These are phyloP conservation scores for Xenopus petersii DNA, from an alignment of 2,797 vertebrate species.

Conservation along the genomic window DNA sequence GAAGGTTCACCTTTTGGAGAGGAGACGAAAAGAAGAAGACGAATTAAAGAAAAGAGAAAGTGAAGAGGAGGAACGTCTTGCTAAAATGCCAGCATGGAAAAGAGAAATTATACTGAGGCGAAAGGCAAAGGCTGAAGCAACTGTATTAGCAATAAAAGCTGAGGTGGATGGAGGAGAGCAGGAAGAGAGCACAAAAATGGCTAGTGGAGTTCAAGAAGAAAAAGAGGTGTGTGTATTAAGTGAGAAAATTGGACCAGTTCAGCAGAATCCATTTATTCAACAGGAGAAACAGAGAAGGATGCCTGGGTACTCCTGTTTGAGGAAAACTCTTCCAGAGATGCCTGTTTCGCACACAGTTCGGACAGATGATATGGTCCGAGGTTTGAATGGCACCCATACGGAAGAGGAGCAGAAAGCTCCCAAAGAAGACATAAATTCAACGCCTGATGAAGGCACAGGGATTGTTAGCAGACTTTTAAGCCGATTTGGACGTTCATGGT, in stretches of 20 bases:
- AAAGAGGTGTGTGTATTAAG: conserved; percentile 63
- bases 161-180: conserved; percentile 18
- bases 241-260: conserved; percentile 75
- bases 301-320: conserved; percentile 57
- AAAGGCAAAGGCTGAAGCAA: conserved; percentile 71
- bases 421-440: conserved; percentile 58
- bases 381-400: neutral
- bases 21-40: conserved; percentile 81
- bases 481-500: conserved; percentile 59
- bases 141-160: conserved; percentile 48
- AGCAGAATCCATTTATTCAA: conserved; percentile 81
- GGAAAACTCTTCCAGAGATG: conserved; percentile 32
- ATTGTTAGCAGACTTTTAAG: conserved; percentile 76
- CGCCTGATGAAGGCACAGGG: conserved; percentile 62
- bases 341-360: conserved; percentile 66
- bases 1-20: conserved; percentile 86
- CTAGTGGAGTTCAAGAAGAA: conserved; percentile 3
- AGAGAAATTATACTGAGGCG: conserved; percentile 83
- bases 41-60: conserved; percentile 72
- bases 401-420: conserved; percentile 23
- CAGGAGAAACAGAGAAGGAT: conserved; percentile 56
- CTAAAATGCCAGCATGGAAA: conserved; percentile 88
- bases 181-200: conserved; percentile 15
- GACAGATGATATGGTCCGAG: conserved; percentile 75
- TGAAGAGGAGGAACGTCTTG: conserved; percentile 78